A percentile compares a stretch with the other conserved stretches of the same genome.
Conservation (phyloP, 2,113 vertebrate genomes). For the Melanerpes aurifrons region DNA sequence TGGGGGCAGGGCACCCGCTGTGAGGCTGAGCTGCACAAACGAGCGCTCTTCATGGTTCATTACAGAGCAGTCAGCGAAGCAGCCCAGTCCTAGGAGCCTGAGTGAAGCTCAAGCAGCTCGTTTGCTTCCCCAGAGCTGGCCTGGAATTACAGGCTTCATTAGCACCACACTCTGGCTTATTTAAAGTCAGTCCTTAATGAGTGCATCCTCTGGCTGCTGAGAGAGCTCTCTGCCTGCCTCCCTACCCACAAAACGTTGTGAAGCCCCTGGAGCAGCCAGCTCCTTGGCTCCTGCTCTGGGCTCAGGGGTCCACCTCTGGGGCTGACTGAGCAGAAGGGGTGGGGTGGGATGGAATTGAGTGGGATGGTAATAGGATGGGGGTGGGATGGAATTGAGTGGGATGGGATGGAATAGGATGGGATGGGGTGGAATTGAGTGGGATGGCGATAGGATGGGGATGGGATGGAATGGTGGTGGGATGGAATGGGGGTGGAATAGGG, state of each 20-base stretch:
- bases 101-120: conserved; percentile 61
- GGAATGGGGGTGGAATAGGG: too few relatives aligned
- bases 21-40: conserved; percentile 12
- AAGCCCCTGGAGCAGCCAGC: background rate
- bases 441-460: too few relatives aligned
- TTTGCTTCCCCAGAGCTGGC: conserved; percentile 69
- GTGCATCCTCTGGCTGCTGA: background rate
- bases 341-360: too few relatives aligned
- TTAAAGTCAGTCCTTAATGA: conserved; percentile 73
- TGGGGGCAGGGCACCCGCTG: conserved; percentile 3
- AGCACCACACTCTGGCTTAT: conserved; percentile 73
- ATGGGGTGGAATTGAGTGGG: too few relatives aligned
- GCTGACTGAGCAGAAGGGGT: background rate
- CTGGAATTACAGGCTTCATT: conserved; percentile 80
- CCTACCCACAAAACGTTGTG: background rate
- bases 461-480: too few relatives aligned
- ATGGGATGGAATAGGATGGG: too few relatives aligned
- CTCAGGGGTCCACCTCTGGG: accelerated
- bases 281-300: accelerated
- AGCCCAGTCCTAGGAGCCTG: background rate
- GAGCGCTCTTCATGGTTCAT: conserved; percentile 55
- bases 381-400: too few relatives aligned
- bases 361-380: too few relatives aligned
- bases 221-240: background rate
- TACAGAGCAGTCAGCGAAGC: conserved; percentile 70